Evolutionary conservation across 2,113 vertebrate species (phyloP).

Genomic region (Xiphias gladius): DNA sequence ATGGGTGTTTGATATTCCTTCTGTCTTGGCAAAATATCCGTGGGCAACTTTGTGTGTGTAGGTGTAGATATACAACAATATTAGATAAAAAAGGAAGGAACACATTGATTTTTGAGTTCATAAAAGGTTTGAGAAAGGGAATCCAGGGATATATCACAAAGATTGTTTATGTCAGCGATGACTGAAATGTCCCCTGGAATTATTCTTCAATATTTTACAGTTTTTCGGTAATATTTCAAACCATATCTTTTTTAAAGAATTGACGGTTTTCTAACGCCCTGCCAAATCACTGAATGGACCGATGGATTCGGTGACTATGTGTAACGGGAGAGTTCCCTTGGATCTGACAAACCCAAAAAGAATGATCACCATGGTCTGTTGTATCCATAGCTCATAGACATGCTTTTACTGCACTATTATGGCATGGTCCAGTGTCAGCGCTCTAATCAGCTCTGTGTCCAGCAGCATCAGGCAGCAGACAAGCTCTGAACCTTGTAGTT

Average conservation of each 20-base stretch:
- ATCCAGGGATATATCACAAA: background rate
- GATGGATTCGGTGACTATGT: background rate
- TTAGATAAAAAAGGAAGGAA: conserved; percentile 11
- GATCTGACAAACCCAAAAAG: background rate
- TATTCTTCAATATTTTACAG: background rate
- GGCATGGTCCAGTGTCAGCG: background rate
- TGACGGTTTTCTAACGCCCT: background rate
- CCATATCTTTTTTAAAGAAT: background rate
- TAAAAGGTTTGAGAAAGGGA: background rate
- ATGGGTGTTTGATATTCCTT: conserved; percentile 10
- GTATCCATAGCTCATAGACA: background rate
- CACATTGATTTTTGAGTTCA: background rate
- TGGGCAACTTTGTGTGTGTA: conserved; percentile 3
- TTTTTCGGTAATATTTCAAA: background rate
- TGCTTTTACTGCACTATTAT: background rate
- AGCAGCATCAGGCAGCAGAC: background rate
- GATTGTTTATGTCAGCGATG: background rate
- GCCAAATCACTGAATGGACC: background rate
- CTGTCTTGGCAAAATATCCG: conserved; percentile 33
- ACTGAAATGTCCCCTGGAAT: background rate
- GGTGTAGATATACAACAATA: conserved; percentile 7
- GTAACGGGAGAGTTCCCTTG: background rate
- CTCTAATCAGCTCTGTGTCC: background rate
- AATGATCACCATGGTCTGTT: background rate
- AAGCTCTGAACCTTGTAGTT: background rate